Evolutionary conservation across 2,113 vertebrate species (phyloP), one percentile per base, ranked within the genome.

Genomic region (Crotalus helleri): DNA sequence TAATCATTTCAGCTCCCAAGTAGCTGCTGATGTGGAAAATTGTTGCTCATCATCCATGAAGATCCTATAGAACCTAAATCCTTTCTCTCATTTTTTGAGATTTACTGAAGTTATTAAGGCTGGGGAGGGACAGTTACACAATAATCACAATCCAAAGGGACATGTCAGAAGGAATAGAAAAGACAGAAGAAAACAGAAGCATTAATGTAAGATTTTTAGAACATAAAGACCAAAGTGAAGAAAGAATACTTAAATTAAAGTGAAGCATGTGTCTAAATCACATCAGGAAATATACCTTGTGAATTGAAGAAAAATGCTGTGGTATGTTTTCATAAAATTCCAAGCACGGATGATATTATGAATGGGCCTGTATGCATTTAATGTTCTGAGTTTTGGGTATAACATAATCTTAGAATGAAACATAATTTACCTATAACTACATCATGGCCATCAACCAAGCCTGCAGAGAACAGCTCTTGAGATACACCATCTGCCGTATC

Each of bases 401-500:
- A 96, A 94, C 2, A 5, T 96, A 91, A 97, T 90, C 95, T 93
- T 93, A 97, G 96, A 96, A 90, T 94, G 74, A 97, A 97, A 97
- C 97, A 95, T 96, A 96, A 97, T 97, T 99, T 99, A 99, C 99
- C 99, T 97, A 99, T 97, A 96, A 99, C 98, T 96, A 99, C 99
- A 97, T 99, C 99, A 49, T 98, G 99, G 90, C 99, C 99, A 92
- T 99, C 98, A 97, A 99, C 99, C 93, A 99, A 98, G 96, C 99
- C 99, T 92, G 99, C 99, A 69, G 99, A 99, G 98, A 99, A 99
- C 95, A 99, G 98, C 96, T 99, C 99, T 98, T 99, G 99, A 97
- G 99, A 99, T 97, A 99, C 99, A 5, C 99, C 99, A 94, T 99
- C 99, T 96, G 99, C 99, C 17, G 99, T 99, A 97, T 99, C 99